A percentile compares a stretch with the other conserved stretches of the same genome.
Evolutionary conservation across 2,797 vertebrate genomes (phyloP).

Genomic region (Pipistrellus kuhlii): DNA sequence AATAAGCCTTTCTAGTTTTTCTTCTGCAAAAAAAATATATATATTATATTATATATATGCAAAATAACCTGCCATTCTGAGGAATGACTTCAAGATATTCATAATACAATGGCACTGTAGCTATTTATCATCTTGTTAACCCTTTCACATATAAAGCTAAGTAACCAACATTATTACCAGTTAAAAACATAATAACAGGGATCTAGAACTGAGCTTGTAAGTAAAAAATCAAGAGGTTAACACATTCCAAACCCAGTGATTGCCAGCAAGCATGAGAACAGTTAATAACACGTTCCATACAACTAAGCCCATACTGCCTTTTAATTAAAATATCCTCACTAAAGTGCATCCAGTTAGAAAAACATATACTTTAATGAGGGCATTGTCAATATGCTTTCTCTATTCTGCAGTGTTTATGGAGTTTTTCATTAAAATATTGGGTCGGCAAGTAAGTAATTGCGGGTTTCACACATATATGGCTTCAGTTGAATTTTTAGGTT

Average conservation of each 20-base stretch:
- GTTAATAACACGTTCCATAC: slow-evolving; percentile 24
- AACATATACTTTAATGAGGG: slow-evolving; percentile 44
- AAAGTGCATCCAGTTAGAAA: slow-evolving; percentile 34
- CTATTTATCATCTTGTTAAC: neutral
- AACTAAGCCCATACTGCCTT: neutral
- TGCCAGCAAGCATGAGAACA: neutral
- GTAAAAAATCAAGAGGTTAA: slow-evolving; percentile 49
- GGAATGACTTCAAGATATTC: neutral
- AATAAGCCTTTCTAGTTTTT: slow-evolving; percentile 41
- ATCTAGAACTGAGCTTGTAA: slow-evolving; percentile 38
- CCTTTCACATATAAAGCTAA: slow-evolving; percentile 22
- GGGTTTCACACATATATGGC: no score
- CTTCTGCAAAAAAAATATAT: neutral
- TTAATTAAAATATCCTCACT: slow-evolving; percentile 33
- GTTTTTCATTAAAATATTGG: slow-evolving; percentile 53
- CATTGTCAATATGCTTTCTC: neutral
- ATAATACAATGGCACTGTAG: neutral
- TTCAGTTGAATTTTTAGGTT: no score
- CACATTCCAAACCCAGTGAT: slow-evolving; percentile 48
- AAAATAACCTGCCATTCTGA: slow-evolving; percentile 3
- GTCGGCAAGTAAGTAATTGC: no score
- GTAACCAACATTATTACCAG: slow-evolving; percentile 41
- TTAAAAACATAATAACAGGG: neutral
- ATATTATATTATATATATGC: neutral
- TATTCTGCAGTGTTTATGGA: neutral